Evolutionary conservation across 2,113 vertebrate genomes (phyloP).

Genomic region (Microcebus murinus): DNA sequence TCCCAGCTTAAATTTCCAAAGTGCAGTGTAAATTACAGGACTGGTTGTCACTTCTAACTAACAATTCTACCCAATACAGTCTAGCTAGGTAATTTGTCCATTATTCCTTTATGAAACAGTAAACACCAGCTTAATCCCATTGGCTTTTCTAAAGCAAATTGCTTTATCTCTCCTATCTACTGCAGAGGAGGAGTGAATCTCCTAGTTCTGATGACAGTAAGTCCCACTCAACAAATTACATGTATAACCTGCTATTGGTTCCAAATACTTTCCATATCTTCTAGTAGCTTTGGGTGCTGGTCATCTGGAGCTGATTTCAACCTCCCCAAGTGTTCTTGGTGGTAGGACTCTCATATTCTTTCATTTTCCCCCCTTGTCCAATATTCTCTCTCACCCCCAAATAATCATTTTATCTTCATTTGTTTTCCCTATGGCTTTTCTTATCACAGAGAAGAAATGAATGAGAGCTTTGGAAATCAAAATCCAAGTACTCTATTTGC

Average conservation of each 20-base stretch:
- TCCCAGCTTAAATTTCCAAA: slow-evolving; percentile 64
- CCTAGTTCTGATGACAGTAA: slow-evolving; percentile 48
- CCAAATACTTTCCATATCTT: background rate
- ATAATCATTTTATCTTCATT: background rate
- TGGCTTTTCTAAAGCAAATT: slow-evolving; percentile 68
- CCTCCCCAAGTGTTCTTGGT: background rate
- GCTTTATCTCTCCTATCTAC: slow-evolving; percentile 63
- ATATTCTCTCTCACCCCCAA: background rate
- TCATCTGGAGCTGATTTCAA: background rate
- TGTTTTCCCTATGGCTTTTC: background rate
- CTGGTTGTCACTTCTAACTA: slow-evolving; percentile 72
- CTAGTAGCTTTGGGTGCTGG: background rate
- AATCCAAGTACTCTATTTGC: background rate
- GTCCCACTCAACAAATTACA: slow-evolving; percentile 12
- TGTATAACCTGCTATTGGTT: background rate
- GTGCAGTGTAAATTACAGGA: slow-evolving; percentile 71
- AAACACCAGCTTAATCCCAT: slow-evolving; percentile 70
- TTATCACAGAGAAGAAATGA: background rate
- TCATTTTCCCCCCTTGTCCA: background rate
- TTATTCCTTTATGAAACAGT: slow-evolving; percentile 67
- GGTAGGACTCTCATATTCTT: background rate
- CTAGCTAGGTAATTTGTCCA: slow-evolving; percentile 74
- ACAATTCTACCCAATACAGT: slow-evolving; percentile 46
- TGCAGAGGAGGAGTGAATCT: slow-evolving; percentile 35
- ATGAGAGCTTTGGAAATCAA: slow-evolving; percentile 5